A percentile compares a stretch with the other conserved stretches of the same genome.
These are phyloP conservation scores for Crematogaster levior DNA, from an alignment of 2,888 invertebrate genomes.

Conservation along the genomic window DNA sequence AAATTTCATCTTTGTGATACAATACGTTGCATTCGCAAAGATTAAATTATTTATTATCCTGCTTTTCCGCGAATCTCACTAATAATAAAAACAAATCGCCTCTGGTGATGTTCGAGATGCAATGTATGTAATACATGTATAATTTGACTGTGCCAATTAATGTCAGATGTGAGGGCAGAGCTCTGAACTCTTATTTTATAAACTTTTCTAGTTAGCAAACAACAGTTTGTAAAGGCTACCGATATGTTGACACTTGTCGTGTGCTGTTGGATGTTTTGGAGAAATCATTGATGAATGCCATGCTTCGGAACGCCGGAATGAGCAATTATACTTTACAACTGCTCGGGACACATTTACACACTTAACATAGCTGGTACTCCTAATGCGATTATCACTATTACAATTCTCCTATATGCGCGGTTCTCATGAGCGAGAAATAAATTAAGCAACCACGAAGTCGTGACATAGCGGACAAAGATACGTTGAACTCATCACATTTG, in stretches of 20 bases:
- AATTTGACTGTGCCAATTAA: conserved; percentile 11
- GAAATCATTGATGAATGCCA: conserved; percentile 56
- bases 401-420: conserved; percentile 73
- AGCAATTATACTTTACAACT: conserved; percentile 64
- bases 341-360: conserved; percentile 75
- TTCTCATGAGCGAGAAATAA: conserved; percentile 68
- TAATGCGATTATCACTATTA: conserved; percentile 74
- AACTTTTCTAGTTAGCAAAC: conserved; percentile 10
- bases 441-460: conserved; percentile 56
- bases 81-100: conserved; percentile 1
- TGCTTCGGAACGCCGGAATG: conserved; percentile 61
- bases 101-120: neutral
- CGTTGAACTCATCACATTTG: conserved; percentile 46
- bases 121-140: neutral
- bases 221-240: conserved; percentile 12
- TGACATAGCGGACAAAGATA: conserved; percentile 52
- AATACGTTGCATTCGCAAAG: neutral
- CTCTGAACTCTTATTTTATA: neutral
- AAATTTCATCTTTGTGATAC: neutral
- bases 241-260: conserved; percentile 11
- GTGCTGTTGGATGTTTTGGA: conserved; percentile 20
- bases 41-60: conserved; percentile 8
- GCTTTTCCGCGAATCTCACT: neutral
- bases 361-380: conserved; percentile 76
- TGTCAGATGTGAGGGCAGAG: neutral